Percentiles rank a stretch among this genome's conserved stretches.
Conservation (phyloP, 2,113 vertebrate species). For the Cariama cristata region DNA sequence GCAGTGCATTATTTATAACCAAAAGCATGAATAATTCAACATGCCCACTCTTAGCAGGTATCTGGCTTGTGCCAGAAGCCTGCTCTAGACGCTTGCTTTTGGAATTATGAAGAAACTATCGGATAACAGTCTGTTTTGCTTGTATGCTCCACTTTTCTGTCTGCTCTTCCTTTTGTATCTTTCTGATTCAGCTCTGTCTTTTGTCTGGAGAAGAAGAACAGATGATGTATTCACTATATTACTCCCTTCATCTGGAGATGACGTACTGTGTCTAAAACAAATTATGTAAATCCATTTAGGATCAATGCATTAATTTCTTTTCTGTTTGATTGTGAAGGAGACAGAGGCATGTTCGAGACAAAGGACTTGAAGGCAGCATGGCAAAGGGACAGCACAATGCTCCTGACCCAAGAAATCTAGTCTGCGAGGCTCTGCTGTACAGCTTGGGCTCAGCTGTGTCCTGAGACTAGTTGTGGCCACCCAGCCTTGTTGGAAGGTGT, state of each 20-base stretch:
- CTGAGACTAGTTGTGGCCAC: neutral
- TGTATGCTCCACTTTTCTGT: neutral
- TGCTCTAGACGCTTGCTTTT: conserved; percentile 10
- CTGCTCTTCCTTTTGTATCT: neutral
- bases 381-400: neutral
- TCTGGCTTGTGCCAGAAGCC: conserved; percentile 24
- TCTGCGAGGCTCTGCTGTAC: neutral
- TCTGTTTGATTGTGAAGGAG: neutral
- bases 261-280: neutral
- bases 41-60: conserved; percentile 62
- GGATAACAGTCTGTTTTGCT: neutral
- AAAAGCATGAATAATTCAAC: conserved; percentile 74
- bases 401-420: neutral
- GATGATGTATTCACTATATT: neutral
- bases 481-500: neutral
- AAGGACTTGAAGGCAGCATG: neutral
- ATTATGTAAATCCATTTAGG: neutral
- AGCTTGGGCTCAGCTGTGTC: neutral
- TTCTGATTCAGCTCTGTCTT: neutral
- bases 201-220: neutral
- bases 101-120: neutral
- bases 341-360: neutral
- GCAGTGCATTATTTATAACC: conserved; percentile 74
- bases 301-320: conserved; percentile 3
- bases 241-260: neutral